Percentiles rank a stretch among this genome's conserved stretches.
phyloP scores from a whole-genome alignment of 2,113 vertebrate genomes.

The Caloenas nicobarica region DNA sequence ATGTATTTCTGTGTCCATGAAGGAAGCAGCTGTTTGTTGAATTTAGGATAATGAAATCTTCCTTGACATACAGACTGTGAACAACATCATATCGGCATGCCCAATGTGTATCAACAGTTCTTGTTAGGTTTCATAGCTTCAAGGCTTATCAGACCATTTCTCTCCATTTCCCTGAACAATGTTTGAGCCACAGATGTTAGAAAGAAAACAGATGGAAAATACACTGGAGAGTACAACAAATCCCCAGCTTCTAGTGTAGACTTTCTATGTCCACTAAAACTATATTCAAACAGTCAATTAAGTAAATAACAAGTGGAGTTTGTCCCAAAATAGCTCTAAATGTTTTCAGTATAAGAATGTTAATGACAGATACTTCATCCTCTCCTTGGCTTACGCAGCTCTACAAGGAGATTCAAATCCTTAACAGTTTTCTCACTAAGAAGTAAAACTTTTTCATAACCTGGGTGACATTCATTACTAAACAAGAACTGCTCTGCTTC shows the following conservation, averaged over 20 bases:
- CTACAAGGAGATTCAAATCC: background rate
- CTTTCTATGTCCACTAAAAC: slow-evolving; percentile 34
- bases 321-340: slow-evolving; percentile 1
- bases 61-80: background rate
- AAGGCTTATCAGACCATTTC: slow-evolving; percentile 52
- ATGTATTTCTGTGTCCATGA: slow-evolving; percentile 34
- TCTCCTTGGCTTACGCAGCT: background rate
- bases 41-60: slow-evolving; percentile 56
- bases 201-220: slow-evolving; percentile 39
- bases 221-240: slow-evolving; percentile 31
- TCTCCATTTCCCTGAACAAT: background rate
- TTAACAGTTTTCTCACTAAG: background rate
- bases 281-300: slow-evolving; percentile 14
- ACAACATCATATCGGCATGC: slow-evolving; percentile 8
- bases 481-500: background rate
- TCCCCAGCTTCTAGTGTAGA: slow-evolving; percentile 9
- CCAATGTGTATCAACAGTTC: slow-evolving; percentile 27
- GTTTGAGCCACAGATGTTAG: slow-evolving; percentile 48
- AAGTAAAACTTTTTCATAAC: background rate
- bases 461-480: background rate
- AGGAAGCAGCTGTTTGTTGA: slow-evolving; percentile 52
- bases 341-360: background rate
- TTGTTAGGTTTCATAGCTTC: slow-evolving; percentile 41
- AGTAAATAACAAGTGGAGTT: background rate
- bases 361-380: background rate